Conservation (phyloP, 2,113 vertebrate species). For the Rutilus rutilus region DNA sequence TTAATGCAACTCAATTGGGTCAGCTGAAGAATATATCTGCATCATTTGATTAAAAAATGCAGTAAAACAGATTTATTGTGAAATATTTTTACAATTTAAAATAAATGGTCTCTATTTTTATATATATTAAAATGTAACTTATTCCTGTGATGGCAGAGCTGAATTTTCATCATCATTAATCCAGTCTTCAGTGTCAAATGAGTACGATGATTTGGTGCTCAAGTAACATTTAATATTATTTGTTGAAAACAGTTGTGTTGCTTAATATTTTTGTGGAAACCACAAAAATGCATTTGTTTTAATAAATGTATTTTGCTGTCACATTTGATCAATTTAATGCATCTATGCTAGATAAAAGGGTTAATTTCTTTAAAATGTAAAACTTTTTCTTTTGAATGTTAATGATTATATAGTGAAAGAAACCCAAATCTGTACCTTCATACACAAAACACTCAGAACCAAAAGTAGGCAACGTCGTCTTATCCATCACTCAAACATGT, state of each 20-base stretch:
- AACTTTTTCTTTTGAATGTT: not conserved
- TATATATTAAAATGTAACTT: not conserved
- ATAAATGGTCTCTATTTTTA: not conserved
- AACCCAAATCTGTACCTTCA: no score
- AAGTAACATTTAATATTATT: no score
- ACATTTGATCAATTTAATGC: not conserved
- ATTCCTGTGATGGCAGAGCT: not conserved
- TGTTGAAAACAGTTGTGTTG: no score
- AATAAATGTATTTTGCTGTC: not conserved
- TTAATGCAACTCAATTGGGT: not conserved
- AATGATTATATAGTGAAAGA: not conserved
- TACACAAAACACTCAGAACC: not conserved
- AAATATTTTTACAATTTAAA: not conserved
- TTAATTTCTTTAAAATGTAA: not conserved
- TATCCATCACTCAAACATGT: constrained; percentile 38
- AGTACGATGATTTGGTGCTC: no score
- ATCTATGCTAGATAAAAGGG: not conserved
- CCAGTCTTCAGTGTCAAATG: not conserved
- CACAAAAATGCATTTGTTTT: no score
- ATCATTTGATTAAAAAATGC: not conserved
- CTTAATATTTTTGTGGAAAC: not conserved
- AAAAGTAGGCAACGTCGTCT: not conserved
- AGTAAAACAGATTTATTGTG: not conserved
- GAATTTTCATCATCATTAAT: not conserved
- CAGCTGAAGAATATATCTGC: not conserved